Evolutionary conservation across 2,113 vertebrate genomes (phyloP).

Genomic region (Chlamydotis undulata): DNA sequence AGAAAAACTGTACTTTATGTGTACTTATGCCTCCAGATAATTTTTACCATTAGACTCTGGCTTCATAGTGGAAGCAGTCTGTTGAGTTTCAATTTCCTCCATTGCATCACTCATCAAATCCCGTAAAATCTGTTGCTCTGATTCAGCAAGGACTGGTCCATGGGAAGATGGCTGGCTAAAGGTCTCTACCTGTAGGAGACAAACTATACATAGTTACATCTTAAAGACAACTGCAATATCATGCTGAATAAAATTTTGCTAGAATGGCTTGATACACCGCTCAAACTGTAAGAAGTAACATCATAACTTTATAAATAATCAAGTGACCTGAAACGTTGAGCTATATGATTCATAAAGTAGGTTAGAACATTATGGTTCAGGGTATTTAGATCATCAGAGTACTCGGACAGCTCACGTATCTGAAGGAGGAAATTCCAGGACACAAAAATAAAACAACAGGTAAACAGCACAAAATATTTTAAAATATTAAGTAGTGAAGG

Average conservation of each 20-base stretch:
- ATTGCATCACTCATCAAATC: constrained; percentile 98
- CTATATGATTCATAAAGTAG: background rate
- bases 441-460: background rate
- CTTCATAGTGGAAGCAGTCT: constrained; percentile 40
- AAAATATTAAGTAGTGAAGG: background rate
- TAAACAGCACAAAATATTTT: background rate
- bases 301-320: background rate
- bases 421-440: too few species aligned
- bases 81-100: constrained; percentile 89
- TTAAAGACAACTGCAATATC: background rate
- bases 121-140: constrained; percentile 91
- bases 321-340: background rate
- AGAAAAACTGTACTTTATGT: background rate
- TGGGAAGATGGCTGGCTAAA: constrained; percentile 74
- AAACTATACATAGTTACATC: background rate
- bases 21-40: background rate
- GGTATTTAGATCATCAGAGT: background rate
- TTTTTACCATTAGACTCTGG: constrained; percentile 82
- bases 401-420: background rate
- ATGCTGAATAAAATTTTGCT: background rate
- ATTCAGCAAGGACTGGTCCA: constrained; percentile 85
- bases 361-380: background rate
- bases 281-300: background rate
- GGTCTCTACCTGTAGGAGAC: constrained; percentile 77
- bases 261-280: background rate